Conservation (phyloP, 2,113 vertebrate genomes). For the Glaucidium brasilianum region DNA sequence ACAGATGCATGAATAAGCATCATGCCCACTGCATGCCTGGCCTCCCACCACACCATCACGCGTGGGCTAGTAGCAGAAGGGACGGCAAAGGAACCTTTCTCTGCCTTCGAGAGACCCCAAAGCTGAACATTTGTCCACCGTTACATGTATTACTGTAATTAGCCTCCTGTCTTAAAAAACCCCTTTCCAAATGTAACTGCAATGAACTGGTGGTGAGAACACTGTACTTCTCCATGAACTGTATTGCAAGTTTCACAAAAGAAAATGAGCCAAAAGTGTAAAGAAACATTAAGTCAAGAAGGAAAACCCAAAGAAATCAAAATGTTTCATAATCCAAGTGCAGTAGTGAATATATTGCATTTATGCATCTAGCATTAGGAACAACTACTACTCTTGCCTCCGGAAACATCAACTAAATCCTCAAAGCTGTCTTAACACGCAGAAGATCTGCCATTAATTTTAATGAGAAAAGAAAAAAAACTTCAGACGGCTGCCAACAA, state of each 20-base stretch:
- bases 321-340: neutral
- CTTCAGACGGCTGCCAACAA: neutral
- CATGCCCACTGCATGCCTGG: rapidly evolving
- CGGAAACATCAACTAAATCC: neutral
- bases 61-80: rapidly evolving
- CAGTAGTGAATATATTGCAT: neutral
- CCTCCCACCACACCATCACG: rapidly evolving
- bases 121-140: neutral
- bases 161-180: neutral
- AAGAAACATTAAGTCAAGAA: neutral
- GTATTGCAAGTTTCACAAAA: neutral
- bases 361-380: neutral
- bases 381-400: neutral
- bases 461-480: neutral
- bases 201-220: neutral
- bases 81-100: neutral
- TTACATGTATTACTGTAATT: neutral
- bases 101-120: rapidly evolving
- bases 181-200: neutral
- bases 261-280: neutral
- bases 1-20: rapidly evolving
- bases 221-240: neutral
- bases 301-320: neutral
- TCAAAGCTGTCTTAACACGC: constrained; percentile 31
- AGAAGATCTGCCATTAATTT: constrained; percentile 33